Conservation (phyloP, 37 sponge, comb jelly and placozoan species). For the Halisarca cf. caerulea region DNA sequence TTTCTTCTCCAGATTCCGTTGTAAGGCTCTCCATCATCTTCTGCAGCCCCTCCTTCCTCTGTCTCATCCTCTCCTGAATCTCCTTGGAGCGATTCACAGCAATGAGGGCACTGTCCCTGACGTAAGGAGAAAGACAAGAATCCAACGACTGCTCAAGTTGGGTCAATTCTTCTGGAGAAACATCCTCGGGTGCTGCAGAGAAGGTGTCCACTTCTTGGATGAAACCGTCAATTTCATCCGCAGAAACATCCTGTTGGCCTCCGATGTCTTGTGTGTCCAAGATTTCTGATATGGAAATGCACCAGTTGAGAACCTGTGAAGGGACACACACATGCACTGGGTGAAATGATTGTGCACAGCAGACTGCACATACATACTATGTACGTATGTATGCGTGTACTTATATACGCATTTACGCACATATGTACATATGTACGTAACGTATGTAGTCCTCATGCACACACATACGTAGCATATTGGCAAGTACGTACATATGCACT, state of each 20-base stretch:
- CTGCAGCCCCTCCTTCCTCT: constrained; percentile 38
- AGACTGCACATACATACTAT: too few species aligned
- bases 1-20: not conserved
- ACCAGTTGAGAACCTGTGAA: constrained; percentile 65
- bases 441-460: too few species aligned
- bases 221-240: constrained; percentile 16
- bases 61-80: constrained; percentile 41
- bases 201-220: constrained; percentile 44
- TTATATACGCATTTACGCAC: too few species aligned
- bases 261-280: constrained; percentile 35
- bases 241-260: not conserved
- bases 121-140: constrained; percentile 9
- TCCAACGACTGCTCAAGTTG: constrained; percentile 50
- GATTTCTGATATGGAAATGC: constrained; percentile 43
- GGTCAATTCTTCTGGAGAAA: constrained; percentile 28
- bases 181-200: constrained; percentile 26
- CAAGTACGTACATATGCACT: too few species aligned
- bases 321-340: too few species aligned
- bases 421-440: too few species aligned
- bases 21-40: not conserved
- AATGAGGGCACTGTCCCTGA: constrained; percentile 58
- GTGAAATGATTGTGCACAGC: too few species aligned
- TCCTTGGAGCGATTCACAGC: constrained; percentile 68
- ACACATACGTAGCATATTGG: too few species aligned
- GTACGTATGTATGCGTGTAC: too few species aligned